These are phyloP conservation scores for Drosophila nebulosa DNA, from an alignment of 1,140 invertebrate genomes.

Conservation along the genomic window DNA sequence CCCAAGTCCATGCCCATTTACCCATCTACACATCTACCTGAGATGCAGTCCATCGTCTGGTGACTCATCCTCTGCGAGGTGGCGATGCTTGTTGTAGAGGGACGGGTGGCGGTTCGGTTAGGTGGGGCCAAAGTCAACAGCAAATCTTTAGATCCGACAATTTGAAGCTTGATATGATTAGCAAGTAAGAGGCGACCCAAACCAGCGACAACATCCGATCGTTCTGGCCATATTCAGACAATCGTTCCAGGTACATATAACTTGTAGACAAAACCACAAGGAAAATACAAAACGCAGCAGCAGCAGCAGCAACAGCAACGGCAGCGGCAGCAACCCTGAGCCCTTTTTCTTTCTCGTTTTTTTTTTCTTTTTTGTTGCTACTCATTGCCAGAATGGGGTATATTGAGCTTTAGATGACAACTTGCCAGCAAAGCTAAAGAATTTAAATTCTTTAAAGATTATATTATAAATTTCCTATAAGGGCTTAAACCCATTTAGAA, in stretches of 20 bases:
- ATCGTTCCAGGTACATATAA: no score
- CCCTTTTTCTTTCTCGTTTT: conserved; percentile 20
- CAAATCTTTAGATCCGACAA: conserved; percentile 52
- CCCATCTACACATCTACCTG: no score
- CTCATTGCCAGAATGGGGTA: background rate
- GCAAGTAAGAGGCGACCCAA: conserved; percentile 37
- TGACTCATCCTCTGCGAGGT: conserved; percentile 41
- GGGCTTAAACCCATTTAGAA: no score
- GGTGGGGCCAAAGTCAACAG: conserved; percentile 20
- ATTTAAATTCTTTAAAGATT: no score
- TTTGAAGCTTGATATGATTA: conserved; percentile 73
- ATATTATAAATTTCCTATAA: no score
- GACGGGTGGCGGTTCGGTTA: background rate
- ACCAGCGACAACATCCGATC: conserved; percentile 1
- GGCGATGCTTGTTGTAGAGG: background rate
- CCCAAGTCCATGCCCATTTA: background rate
- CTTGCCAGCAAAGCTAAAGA: no score
- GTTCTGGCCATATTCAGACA: conserved; percentile 46
- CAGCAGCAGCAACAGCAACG: no score
- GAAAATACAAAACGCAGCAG: background rate
- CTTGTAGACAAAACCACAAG: conserved; percentile 32
- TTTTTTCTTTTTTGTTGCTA: background rate
- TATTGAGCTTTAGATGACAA: no score
- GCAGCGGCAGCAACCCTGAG: conserved; percentile 41
- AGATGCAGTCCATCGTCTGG: background rate